Evolutionary conservation across 2,888 invertebrate species (phyloP), one percentile per base, ranked within the genome.

Genomic region (Dicycla oo): DNA sequence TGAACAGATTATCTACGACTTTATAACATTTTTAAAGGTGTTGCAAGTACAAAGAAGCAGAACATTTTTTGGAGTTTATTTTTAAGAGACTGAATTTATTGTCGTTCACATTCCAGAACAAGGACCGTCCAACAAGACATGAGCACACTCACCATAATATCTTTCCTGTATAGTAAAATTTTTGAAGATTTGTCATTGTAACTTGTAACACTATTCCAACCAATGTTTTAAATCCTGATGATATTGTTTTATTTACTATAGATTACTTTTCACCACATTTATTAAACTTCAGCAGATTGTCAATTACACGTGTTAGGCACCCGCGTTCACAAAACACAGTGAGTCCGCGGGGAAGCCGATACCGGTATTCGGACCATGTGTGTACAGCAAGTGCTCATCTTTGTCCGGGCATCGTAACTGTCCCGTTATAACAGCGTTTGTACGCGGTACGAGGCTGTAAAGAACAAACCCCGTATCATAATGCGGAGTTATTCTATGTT

Each of bases 401-500:
- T 67, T 47, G 47, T 67, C 54, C 43, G 61, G 23, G 34, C 53
- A 68, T 54, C 54, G 20, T 67, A 68, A 53, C 56, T 49, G 69
- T 71, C 45, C 56, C 74, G 79, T 80, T 80, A 73, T 68, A 82
- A 69, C 63, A 58, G 51, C 62, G 62, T 67, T 77, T 61, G 45
- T 68, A 63, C 38, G 45, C 61, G 74, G 66, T 63, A 60, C 23
- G 40, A 67, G 76, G 64, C 67, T 74, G 65, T 76, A 62, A 58
- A 75, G 73, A 78, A 79, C 69, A 69, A 75, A 75, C 80, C 69
- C 65, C 57, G 75, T 69, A 84, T 85, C 77, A 78, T 84, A 87
- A 83, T 80, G 75, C 83, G 78, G 78, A 75, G 77, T 77, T 75
- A 79, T 87, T 85, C 80, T 78, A 84, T 77, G 82, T 78, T 81